phyloP scores from a whole-genome alignment of 2,113 vertebrate species.

The Mirza zaza region DNA sequence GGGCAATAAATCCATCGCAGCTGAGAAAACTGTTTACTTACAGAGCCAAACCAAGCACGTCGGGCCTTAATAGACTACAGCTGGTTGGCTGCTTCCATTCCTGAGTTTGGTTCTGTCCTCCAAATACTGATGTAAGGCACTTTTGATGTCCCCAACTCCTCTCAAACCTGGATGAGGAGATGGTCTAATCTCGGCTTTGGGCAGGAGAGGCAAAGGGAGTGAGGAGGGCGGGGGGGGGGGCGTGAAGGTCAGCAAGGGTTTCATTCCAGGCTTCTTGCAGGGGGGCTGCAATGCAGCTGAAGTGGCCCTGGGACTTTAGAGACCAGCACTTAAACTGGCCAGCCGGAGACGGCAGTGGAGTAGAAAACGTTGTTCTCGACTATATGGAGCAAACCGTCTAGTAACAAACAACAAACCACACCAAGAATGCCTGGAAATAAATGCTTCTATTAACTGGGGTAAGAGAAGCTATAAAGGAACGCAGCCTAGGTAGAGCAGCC shows the following conservation, averaged over 20 bases:
- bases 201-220: not conserved
- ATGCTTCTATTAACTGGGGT: not conserved
- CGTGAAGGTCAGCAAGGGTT: not conserved
- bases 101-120: conserved; percentile 36
- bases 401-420: not conserved
- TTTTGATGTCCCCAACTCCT: not conserved
- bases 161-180: not conserved
- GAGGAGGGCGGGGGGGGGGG: no score
- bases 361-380: not conserved
- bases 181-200: not conserved
- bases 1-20: conserved; percentile 59
- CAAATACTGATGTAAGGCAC: conserved; percentile 57
- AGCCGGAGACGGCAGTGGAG: not conserved
- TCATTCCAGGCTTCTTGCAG: not conserved
- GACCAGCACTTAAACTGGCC: not conserved
- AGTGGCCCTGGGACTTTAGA: not conserved
- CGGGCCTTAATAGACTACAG: conserved; percentile 55
- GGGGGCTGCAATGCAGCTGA: not conserved
- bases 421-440: not conserved
- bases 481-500: no score
- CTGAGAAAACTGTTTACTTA: conserved; percentile 70
- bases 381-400: not conserved
- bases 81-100: conserved; percentile 61
- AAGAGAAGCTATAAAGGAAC: not conserved
- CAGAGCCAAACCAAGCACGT: conserved; percentile 56